Evolutionary conservation across 2,888 invertebrate species (phyloP), one percentile per base, ranked within the genome.

Genomic region (Netelia virgata): DNA sequence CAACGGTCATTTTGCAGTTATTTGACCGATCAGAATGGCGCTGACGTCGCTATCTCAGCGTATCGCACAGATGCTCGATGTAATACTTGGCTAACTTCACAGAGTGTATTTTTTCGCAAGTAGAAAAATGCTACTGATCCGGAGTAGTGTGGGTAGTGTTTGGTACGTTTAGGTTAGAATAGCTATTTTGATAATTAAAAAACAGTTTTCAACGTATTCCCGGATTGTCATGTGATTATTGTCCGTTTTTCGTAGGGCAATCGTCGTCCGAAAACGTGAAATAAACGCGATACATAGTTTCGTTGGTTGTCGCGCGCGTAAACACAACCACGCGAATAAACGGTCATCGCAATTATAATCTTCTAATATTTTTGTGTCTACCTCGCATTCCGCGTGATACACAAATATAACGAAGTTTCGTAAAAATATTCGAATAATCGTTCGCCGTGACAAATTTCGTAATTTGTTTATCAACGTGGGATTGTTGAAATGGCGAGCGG

Each of bases 81-180:
- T 36, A 36, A 36, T 36, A 36, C 0, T 36, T 36, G 36, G 36
- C 36, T 36, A 47, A 47, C 47, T 47, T 47, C 47, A 47, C 14
- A 47, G 47, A 47, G 47, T 36, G 14, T 47, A 14, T 47, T 47
- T 47, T 3, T 14, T 10, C 47, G 47, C 10, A 3, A 47, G 11
- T 14, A 47, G 57, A 76, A 55, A 66, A 57, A 78, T 70, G 78
- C 72, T 41, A 63, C 78, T 66, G n/a, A 43, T 68, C 76, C 66
- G 76, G 57, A 47, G 76, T 76, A 76, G 11, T 47, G 14, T 47
- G 47, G 11, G 47, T 47, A 47, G 87, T 87, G 85, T 88, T 88
- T 88, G 86, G 76, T 74, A 76, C 72, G 57, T 80, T 77, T 91
- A 92, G 92, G 92, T 92, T 92, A 91, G 91, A 86, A 84, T 86